Evolutionary conservation across 2,113 vertebrate genomes (phyloP), one percentile per base, ranked within the genome.

Genomic region (Potamarius usumacintae): DNA sequence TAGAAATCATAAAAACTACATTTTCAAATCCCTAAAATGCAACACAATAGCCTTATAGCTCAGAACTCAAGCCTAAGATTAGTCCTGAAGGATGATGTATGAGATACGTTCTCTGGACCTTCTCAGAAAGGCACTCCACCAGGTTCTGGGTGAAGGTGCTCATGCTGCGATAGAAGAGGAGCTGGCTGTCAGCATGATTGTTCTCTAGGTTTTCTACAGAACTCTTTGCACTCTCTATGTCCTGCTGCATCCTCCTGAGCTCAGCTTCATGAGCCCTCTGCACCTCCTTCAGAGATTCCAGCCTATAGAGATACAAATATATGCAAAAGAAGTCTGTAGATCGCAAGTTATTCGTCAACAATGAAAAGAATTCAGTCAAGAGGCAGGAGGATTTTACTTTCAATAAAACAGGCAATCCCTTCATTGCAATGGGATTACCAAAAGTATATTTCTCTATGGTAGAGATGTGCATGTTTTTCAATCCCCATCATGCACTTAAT

Each of bases 61-160:
- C 20, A 50, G 1, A 25, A 7, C 10, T 55, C 27, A 55, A 53
- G 74, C 4, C 60, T 60, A 55, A 76, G 18, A 82, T 76, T 0
- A 84, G 30, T 22, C 48, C 27, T 15, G 27, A 15, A 5, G 11
- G n/a, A 34, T 53, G 12, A 53, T 9, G 4, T 58, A 30, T 4
- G 22, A 55, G 18, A 0, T 57, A 18, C 7, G 10, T n/a, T 58
- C 55, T 77, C 25, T 57, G 57, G 18, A 99, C 98, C 92, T 99
- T 99, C 94, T 99, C 97, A 89, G 94, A 96, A 58, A 99, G 94
- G 93, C 97, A 99, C 89, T 97, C 96, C 86, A 97, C 93, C 92
- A 99, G 92, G 92, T 97, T 98, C 91, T 97, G 95, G 52, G 93
- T 90, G 0, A 96, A 99, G 34, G 92, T 89, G 63, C 95, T 96